Evolutionary conservation across 2,888 invertebrate species (phyloP), one percentile per base, ranked within the genome.

Genomic region (Augiades crinisus): DNA sequence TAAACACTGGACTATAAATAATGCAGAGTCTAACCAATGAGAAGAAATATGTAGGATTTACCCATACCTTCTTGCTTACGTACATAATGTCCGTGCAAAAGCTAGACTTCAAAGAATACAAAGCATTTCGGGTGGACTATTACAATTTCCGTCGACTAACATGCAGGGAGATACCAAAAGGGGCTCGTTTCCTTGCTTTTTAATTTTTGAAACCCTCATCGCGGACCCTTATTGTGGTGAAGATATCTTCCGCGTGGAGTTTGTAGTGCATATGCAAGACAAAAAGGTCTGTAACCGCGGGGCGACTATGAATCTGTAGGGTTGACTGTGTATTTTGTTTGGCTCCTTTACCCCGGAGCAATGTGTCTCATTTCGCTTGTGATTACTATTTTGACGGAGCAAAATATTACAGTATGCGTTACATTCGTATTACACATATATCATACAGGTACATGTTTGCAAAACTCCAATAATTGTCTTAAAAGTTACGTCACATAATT

Each of bases 131-230:
- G 31, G 31, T 13, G 38, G 22, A 10, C 22, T 47, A 24, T 33
- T 40, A 31, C 47, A 47, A 47, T 47, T 47, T 33, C 22, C 47
- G 22, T 47, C 33, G 40, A 47, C 47, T 40, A 47, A 47, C 47
- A 47, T 5, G 33, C 33, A 33, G 38, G 30, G 27, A 7, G 37
- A 31, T 31, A 14, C 40, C 40, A 33, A 47, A 47, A 33, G 40
- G 47, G 47, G 40, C 34, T 49, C 40, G 49, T 34, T 40, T 47
- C 33, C 40, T 41, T 41, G 41, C 49, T 17, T 49, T 49, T 49
- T 41, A 49, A 49, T 49, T 49, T 49, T 49, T 49, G 49, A 49
- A 49, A 49, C 10, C 17, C 49, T 41, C 49, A 49, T 49, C 41
- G 49, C 49, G 49, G 41, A 24, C 31, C 33, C 40, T 41, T 24